Evolutionary conservation across 2,888 invertebrate species (phyloP).

Genomic region (Stenodema calcarata): DNA sequence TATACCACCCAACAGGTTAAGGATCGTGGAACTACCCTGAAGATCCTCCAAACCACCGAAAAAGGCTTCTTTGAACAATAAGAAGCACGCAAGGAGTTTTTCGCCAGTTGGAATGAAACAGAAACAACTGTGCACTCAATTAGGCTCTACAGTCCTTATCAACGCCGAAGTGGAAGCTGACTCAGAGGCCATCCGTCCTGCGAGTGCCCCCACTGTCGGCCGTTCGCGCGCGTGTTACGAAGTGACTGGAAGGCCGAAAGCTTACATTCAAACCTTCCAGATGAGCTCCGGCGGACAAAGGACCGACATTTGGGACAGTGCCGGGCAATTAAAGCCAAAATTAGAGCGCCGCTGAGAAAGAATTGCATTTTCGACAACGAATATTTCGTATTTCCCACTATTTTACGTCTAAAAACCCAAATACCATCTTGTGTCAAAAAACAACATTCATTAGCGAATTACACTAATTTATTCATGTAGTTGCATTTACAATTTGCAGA

Average conservation of each 20-base stretch:
- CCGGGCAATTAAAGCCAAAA: no score
- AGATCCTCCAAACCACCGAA: background rate
- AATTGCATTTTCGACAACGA: no score
- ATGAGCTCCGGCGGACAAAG: background rate
- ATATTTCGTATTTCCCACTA: no score
- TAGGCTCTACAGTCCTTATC: conserved; percentile 18
- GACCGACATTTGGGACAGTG: background rate
- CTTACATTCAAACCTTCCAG: background rate
- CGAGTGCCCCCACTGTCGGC: background rate
- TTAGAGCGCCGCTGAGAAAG: no score
- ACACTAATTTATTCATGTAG: no score
- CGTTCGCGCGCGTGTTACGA: background rate
- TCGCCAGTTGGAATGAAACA: background rate
- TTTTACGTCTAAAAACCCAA: no score
- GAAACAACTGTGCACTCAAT: background rate
- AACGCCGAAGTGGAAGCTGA: conserved; percentile 29
- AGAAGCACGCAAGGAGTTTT: background rate
- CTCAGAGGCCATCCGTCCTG: conserved; percentile 27
- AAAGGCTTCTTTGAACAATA: background rate
- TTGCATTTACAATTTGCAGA: no score
- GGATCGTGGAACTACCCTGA: background rate
- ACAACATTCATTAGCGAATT: no score
- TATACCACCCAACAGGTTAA: no score
- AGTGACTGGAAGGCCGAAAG: background rate
- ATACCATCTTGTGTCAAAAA: no score